phyloP scores from a whole-genome alignment of 1,140 invertebrate genomes.

The Drosophila murphyi region DNA sequence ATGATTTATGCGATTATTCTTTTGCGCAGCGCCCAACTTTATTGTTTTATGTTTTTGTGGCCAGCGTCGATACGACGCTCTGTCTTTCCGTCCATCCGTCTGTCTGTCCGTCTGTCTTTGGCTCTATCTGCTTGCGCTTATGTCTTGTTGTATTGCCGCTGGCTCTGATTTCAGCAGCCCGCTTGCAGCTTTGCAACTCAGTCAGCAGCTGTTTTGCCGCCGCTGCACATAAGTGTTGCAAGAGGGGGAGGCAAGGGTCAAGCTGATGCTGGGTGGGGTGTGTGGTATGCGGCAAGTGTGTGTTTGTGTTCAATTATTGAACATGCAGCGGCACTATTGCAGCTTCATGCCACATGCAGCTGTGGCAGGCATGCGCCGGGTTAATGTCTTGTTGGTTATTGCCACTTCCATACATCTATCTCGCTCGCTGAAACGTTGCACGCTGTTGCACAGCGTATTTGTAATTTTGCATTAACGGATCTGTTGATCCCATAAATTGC shows the following conservation, averaged over 20 bases:
- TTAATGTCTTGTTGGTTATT: constrained; percentile 83
- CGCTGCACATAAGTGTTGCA: constrained; percentile 4
- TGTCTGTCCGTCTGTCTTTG: constrained; percentile 1
- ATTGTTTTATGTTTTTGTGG: constrained; percentile 81
- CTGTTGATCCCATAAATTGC: constrained; percentile 79
- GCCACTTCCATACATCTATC: constrained; percentile 45
- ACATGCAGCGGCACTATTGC: constrained; percentile 65
- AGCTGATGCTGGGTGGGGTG: not conserved
- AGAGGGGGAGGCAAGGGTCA: not conserved
- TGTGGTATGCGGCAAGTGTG: not conserved
- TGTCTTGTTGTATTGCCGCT: constrained; percentile 62
- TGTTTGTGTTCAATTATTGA: constrained; percentile 63
- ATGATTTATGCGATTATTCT: constrained; percentile 83
- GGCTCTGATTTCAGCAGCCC: constrained; percentile 59
- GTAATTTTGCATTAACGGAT: constrained; percentile 82
- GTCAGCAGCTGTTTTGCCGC: constrained; percentile 48
- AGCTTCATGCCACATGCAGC: constrained; percentile 44
- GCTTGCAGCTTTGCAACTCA: constrained; percentile 35
- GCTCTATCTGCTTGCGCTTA: constrained; percentile 44
- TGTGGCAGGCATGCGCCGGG: constrained; percentile 72
- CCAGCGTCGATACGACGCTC: constrained; percentile 37
- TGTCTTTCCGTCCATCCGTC: constrained; percentile 13
- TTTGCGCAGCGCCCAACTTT: constrained; percentile 77
- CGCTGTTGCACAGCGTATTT: constrained; percentile 70
- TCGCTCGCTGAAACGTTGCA: constrained; percentile 46